Base-by-base conservation (phyloP, 2,888 invertebrate genomes). In the Acrobasis repandana region DNA sequence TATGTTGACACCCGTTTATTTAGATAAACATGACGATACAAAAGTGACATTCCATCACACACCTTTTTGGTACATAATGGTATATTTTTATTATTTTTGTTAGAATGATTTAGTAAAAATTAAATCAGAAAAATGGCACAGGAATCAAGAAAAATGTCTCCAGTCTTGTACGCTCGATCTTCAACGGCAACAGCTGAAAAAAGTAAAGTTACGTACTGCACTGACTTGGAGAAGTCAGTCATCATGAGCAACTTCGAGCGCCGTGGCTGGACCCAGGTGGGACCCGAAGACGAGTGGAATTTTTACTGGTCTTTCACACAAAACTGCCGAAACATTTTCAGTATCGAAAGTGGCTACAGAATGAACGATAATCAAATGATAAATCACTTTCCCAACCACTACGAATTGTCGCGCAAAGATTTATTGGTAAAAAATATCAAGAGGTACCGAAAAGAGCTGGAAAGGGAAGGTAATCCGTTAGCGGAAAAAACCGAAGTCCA, bases 381-480 rank as follows among this genome's bases (percentile, higher is more conserved):
- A 67, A 98, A 98, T 88, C 98, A 99, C 84, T 99, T 98, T 83
- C 98, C 98, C 0, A 99, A 98, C 86, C 98, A 98, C 82, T 97
- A 98, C 78, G 98, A 98, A 83, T 89, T 98, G 63, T 98, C 98
- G 0, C 94, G 99, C 10, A 99, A 99, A 88, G 99, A 99, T 93
- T 93, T 99, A 63, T 93, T 99, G 70, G 97, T 99, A 58, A 98
- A 98, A 88, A 98, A 98, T 80, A 98, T 98, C 52, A 98, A 98
- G 82, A 90, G 98, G 57, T 98, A 98, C 83, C 93, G 98, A 65
- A 96, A 97, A 74, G 98, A 98, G 72, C 90, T 98, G 66, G 98
- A 98, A 80, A 95, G 96, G 70, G 98, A 98, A 77, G 97, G 97
- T 18, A 97, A 95, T 83, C 94, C 95, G 0, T 85, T 98, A 65